Base-by-base conservation (phyloP, 2,113 vertebrate species). In the Rattus rattus region DNA sequence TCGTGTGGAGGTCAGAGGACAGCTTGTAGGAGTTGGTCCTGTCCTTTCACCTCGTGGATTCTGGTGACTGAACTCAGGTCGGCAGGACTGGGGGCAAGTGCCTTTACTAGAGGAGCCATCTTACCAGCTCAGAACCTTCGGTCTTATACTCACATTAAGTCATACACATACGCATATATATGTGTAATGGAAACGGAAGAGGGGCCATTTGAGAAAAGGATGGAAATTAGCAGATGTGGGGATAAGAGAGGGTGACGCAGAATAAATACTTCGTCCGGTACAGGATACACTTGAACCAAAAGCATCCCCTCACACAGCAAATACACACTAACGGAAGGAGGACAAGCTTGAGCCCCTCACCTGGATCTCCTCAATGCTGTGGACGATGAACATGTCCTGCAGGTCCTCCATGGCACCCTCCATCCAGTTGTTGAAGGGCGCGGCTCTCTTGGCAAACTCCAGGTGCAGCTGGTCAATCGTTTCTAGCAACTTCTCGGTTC, bases 281-380 rank as follows among this genome's bases (percentile, higher is more conserved):
- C 69, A 59, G 36, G 20, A 70, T 36, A 72, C 28, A 75, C n/a
- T 61, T 75, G 69, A 30, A 30, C 69, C 56, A 59, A 28, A 43
- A 14, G 14, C 69, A 59, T 28, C 16, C 13, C 49, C 56, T 54
- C n/a, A 73, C 56, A 56, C 36, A 11, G 56, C 49, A 56, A 56
- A 39, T 28, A 14, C 2, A 39, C 16, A 12, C 54, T 59, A 19
- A 39, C 6, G 20, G 52, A 6, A 75, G 20, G 24, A 61, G 39
- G 1, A 2, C 1, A 47, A 19, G 33, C 0, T 13, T 1, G 28
- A 49, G 36, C 10, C 7, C n/a, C 11, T 94, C 97, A 99, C 99
- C 99, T 99, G 99, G 95, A 99, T 99, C 97, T 99, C 99, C 88
- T 99, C 99, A 69, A 99, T 99, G 91, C 99, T 99, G 56, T 99